Evolutionary conservation across 2,113 vertebrate genomes (phyloP).

Genomic region (Micronycteris hirsuta): DNA sequence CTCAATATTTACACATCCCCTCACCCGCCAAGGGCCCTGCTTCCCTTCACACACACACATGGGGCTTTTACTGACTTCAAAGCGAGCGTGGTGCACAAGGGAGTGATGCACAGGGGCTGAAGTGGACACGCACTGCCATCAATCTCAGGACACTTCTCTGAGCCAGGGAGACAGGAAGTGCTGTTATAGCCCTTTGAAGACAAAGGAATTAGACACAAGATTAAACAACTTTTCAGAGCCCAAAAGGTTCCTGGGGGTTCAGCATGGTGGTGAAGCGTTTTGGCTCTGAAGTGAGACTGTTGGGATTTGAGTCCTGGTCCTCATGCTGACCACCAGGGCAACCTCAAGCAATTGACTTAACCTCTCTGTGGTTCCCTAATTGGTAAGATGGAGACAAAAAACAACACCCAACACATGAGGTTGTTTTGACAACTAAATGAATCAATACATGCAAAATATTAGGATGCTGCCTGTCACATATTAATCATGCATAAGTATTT

Average conservation of each 20-base stretch:
- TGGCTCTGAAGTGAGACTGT: neutral
- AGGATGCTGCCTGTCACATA: neutral
- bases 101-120: conserved; percentile 37
- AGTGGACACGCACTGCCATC: conserved; percentile 39
- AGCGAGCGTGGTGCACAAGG: conserved; percentile 31
- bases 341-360: neutral
- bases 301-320: neutral
- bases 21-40: neutral
- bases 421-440: neutral
- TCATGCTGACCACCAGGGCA: neutral
- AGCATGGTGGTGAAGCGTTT: neutral
- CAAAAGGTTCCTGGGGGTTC: neutral
- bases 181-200: conserved; percentile 51
- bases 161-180: conserved; percentile 53
- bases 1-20: conserved; percentile 42
- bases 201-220: conserved; percentile 48
- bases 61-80: conserved; percentile 63
- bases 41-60: conserved; percentile 60
- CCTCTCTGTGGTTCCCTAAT: neutral
- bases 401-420: neutral
- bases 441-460: neutral
- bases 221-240: conserved; percentile 46
- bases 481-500: neutral
- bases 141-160: conserved; percentile 60
- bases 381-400: neutral